A percentile compares a stretch with the other conserved stretches of the same genome.
Conservation (phyloP, 2,888 invertebrate genomes). For the Leptogaster cylindrica region DNA sequence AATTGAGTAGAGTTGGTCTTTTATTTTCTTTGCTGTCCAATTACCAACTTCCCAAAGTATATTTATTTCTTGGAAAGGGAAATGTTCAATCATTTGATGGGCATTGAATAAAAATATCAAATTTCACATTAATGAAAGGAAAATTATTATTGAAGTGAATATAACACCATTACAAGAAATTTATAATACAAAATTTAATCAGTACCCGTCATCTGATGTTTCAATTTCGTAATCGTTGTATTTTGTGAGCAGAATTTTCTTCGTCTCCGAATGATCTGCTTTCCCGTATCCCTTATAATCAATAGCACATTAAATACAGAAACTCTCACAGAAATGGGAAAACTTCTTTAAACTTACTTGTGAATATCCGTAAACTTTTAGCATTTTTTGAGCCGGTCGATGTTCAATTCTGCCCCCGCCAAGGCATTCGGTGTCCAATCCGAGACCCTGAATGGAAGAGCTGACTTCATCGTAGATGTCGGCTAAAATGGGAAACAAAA, state of each 20-base stretch:
- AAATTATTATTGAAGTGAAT: too few relatives aligned
- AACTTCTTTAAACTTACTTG: conserved; percentile 65
- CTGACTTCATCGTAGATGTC: conserved; percentile 78
- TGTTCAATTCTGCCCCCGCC: conserved; percentile 94
- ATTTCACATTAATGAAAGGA: too few relatives aligned
- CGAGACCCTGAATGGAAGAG: conserved; percentile 56
- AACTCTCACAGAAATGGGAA: neutral
- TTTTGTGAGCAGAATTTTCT: conserved; percentile 73
- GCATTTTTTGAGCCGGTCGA: conserved; percentile 74
- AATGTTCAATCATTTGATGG: too few relatives aligned
- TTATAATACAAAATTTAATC: too few relatives aligned
- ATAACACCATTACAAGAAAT: too few relatives aligned
- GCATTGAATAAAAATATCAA: too few relatives aligned
- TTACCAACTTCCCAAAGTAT: too few relatives aligned
- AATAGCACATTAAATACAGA: neutral
- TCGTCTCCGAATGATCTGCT: conserved; percentile 84
- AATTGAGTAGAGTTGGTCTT: too few relatives aligned
- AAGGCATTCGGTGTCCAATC: conserved; percentile 78
- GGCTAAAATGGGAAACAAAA: conserved; percentile 63
- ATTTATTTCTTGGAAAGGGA: too few relatives aligned
- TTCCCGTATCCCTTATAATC: conserved; percentile 80
- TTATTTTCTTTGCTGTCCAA: too few relatives aligned
- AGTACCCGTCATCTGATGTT: conserved; percentile 70
- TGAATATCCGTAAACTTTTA: conserved; percentile 93
- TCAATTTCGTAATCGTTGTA: conserved; percentile 80